Percentiles rank a stretch among this genome's conserved stretches.
These are phyloP conservation scores for Cephalotes varians DNA, from an alignment of 2,888 invertebrate genomes.

Conservation along the genomic window DNA sequence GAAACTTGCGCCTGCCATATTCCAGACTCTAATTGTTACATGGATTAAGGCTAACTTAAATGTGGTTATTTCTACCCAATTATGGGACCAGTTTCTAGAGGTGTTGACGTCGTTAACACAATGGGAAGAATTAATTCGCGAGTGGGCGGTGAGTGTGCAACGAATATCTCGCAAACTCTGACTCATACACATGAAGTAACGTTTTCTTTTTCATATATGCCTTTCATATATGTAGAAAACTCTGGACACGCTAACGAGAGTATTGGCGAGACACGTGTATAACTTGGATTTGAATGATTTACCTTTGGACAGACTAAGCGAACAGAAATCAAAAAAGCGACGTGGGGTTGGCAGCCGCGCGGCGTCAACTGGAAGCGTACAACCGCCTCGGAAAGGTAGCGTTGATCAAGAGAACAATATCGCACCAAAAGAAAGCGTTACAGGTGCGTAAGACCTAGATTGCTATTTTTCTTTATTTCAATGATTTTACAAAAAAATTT, in stretches of 20 bases:
- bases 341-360: conserved; percentile 86
- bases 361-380: conserved; percentile 84
- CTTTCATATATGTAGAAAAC: conserved; percentile 94
- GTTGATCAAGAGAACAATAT: conserved; percentile 81
- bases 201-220: neutral
- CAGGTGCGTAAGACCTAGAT: conserved; percentile 74
- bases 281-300: conserved; percentile 96
- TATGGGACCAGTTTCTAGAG: conserved; percentile 97
- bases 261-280: conserved; percentile 97
- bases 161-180: neutral
- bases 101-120: conserved; percentile 95
- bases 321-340: conserved; percentile 91
- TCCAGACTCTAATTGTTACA: conserved; percentile 98
- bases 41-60: conserved; percentile 99
- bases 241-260: conserved; percentile 98
- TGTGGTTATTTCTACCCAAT: conserved; percentile 94
- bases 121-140: conserved; percentile 97
- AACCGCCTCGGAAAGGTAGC: conserved; percentile 82
- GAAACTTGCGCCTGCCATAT: conserved; percentile 94
- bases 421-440: conserved; percentile 81
- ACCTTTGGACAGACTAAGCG: conserved; percentile 92
- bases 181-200: neutral
- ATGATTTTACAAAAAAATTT: neutral
- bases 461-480: neutral
- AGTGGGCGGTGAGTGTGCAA: conserved; percentile 94